These are phyloP conservation scores for Gulo gulo DNA, from an alignment of 2,113 vertebrate genomes.

Conservation along the genomic window DNA sequence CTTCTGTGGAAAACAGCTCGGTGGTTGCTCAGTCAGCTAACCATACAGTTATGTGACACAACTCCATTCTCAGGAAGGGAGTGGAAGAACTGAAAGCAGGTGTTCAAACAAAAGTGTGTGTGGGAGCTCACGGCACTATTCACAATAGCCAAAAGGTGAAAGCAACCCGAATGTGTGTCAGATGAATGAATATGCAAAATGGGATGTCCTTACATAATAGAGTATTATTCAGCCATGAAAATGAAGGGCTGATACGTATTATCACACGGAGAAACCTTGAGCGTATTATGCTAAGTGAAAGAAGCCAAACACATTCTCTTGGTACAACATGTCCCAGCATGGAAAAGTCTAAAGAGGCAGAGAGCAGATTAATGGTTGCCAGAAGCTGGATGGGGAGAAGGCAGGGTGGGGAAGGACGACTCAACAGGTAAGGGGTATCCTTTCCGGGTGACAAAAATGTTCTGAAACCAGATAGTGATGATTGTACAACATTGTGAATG, in stretches of 20 bases:
- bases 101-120: not conserved
- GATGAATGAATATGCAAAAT: not conserved
- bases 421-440: not conserved
- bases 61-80: not conserved
- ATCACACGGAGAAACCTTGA: not conserved
- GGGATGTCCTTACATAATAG: no score
- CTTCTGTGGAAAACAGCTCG: not conserved
- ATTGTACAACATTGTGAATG: not conserved
- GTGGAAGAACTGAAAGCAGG: not conserved
- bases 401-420: not conserved
- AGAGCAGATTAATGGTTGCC: not conserved
- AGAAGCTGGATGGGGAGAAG: not conserved
- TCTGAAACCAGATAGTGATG: not conserved
- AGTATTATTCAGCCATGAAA: not conserved
- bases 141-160: not conserved
- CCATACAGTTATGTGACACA: not conserved
- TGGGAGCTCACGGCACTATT: not conserved
- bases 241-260: not conserved
- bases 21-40: not conserved
- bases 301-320: not conserved
- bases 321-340: not conserved
- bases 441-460: not conserved
- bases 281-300: not conserved
- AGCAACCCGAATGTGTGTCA: not conserved
- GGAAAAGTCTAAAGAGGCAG: not conserved